Evolutionary conservation across 2,797 vertebrate species (phyloP).

Genomic region (Aphelocoma californica): DNA sequence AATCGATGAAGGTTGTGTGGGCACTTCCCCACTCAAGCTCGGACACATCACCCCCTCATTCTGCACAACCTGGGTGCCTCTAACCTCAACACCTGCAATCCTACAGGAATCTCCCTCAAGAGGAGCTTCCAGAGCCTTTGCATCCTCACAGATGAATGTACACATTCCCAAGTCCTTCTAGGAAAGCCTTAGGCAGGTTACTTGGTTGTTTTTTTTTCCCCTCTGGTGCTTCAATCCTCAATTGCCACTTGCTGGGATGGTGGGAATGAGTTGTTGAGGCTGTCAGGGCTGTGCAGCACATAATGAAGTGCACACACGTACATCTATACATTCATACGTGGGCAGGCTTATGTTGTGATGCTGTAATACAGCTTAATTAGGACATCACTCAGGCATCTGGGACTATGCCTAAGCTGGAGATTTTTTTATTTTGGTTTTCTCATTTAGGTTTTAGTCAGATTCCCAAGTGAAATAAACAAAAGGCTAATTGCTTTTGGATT

Average conservation of each 20-base stretch:
- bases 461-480: constrained; percentile 75
- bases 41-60: not conserved
- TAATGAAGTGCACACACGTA: constrained; percentile 54
- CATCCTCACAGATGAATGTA: not conserved
- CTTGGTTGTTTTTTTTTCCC: not conserved
- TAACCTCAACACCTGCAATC: not conserved
- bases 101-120: not conserved
- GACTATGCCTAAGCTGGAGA: constrained; percentile 50
- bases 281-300: constrained; percentile 41
- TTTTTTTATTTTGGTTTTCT: constrained; percentile 22
- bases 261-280: constrained; percentile 43
- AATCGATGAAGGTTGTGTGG: not conserved
- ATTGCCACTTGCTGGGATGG: not conserved
- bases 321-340: not conserved
- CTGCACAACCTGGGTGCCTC: not conserved
- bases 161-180: not conserved
- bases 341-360: constrained; percentile 38
- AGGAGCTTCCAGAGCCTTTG: not conserved
- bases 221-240: not conserved
- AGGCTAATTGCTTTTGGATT: constrained; percentile 79
- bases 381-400: constrained; percentile 74
- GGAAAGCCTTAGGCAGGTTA: not conserved
- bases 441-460: constrained; percentile 72
- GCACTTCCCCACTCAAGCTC: not conserved
- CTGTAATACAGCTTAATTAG: constrained; percentile 75